Base-by-base conservation (phyloP, 2,888 invertebrate species). In the Xestia rhomboidea region DNA sequence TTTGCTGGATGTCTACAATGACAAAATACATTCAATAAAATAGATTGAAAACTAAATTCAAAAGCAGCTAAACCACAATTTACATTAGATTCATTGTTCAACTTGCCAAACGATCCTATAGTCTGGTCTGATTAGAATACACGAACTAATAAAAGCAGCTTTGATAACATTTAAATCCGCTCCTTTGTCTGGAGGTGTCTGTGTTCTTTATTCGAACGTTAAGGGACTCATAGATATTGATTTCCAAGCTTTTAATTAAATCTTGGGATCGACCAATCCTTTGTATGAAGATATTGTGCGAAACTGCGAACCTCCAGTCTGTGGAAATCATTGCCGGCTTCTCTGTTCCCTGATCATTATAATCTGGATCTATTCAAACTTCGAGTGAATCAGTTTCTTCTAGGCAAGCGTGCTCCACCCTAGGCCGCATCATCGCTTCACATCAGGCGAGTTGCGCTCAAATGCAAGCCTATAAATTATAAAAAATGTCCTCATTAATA, bases 101-200 rank as follows among this genome's bases (percentile, higher is more conserved):
- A 79, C 30, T 71, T 71, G 41, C 67, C 57, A 73, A 68, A 79
- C 67, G 49, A n/a, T 73, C 27, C 69, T 67, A 70, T 70, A 63
- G n/a, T 67, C 38, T 54, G 30, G 24, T 64, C 24, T 54, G 63
- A 78, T 78, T 30, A 70, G 24, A 51, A 63, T 64, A 34, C 38
- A 68, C 51, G 13, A 68, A 68, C 38, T 68, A 68, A 83, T 68
- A 34, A 64, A 49, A 68, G 30, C n/a, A 3, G 6, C 8, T 70
- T 57, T 73, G 69, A 73, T 82, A 71, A 68, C 57, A 64, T 74
- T 79, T 27, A 79, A 83, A 79, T 71, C 57, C 24, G 44, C 15
- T 49, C n/a, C 30, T 70, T 82, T 82, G 77, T 82, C 66, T 76
- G 6, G 38, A 62, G 54, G 21, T 46, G 51, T 77, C 67, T 62